A percentile compares a stretch with the other conserved stretches of the same genome.
Conservation (phyloP, 2,113 vertebrate genomes). For the Etheostoma spectabile region DNA sequence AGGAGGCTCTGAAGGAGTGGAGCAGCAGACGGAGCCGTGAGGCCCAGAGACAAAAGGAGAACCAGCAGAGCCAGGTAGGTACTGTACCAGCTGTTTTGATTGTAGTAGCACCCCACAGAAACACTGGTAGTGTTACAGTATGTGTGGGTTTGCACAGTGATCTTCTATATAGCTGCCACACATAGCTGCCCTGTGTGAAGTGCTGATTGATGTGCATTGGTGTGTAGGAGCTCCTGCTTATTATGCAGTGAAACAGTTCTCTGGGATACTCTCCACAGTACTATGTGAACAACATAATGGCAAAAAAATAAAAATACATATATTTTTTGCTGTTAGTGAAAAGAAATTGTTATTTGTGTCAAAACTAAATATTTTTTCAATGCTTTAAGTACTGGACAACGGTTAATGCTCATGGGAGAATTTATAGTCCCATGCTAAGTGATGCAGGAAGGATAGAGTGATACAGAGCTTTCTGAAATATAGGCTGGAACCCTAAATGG, state of each 20-base stretch:
- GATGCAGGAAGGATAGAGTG: neutral
- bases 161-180: slow-evolving; percentile 17
- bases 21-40: slow-evolving; percentile 81
- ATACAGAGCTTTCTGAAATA: neutral
- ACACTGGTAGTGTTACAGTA: neutral
- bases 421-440: neutral
- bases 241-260: slow-evolving; percentile 20
- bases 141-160: slow-evolving; percentile 50
- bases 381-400: neutral
- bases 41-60: slow-evolving; percentile 81
- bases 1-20: slow-evolving; percentile 83
- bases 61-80: slow-evolving; percentile 82
- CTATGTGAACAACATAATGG: neutral
- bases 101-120: neutral
- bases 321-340: neutral
- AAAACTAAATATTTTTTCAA: neutral
- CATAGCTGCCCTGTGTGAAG: slow-evolving; percentile 31
- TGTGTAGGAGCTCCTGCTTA: slow-evolving; percentile 21
- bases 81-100: neutral
- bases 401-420: neutral
- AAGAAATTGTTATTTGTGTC: neutral
- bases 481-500: neutral
- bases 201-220: slow-evolving; percentile 33
- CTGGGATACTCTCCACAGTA: slow-evolving; percentile 2
- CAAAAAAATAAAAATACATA: too few species aligned